phyloP scores from a whole-genome alignment of 2,113 vertebrate species.

The Salvelinus fontinalis region DNA sequence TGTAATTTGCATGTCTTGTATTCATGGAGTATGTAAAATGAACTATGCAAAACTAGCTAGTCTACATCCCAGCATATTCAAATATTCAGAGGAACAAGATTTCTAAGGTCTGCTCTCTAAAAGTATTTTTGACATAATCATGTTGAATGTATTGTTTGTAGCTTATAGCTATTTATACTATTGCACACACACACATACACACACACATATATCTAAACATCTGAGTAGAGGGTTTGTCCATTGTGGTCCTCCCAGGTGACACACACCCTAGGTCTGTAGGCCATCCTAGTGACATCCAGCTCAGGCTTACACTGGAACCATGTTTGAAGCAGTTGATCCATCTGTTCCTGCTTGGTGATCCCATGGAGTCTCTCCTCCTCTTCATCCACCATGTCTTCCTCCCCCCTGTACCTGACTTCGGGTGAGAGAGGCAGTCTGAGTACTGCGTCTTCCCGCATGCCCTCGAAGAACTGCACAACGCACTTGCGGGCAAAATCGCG shows the following conservation, averaged over 20 bases:
- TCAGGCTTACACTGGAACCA: constrained; percentile 88
- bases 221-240: constrained; percentile 62
- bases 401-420: not conserved
- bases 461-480: constrained; percentile 89
- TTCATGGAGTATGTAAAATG: constrained; percentile 17
- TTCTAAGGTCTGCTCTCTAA: not conserved
- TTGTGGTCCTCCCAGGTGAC: constrained; percentile 66
- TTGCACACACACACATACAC: not conserved
- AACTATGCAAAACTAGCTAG: constrained; percentile 60
- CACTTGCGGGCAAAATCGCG: constrained; percentile 88
- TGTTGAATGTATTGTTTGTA: not conserved
- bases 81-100: constrained; percentile 28
- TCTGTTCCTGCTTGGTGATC: constrained; percentile 78
- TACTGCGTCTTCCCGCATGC: constrained; percentile 73
- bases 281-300: constrained; percentile 76
- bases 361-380: constrained; percentile 74
- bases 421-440: constrained; percentile 54
- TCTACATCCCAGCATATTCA: constrained; percentile 47
- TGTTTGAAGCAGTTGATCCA: constrained; percentile 79
- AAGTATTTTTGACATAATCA: not conserved
- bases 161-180: no score
- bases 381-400: constrained; percentile 34
- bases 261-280: constrained; percentile 59
- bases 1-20: constrained; percentile 54
- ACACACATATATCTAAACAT: constrained; percentile 57